These are phyloP conservation scores for Blastobasis adustella DNA, from an alignment of 2,888 invertebrate species.

Conservation along the genomic window DNA sequence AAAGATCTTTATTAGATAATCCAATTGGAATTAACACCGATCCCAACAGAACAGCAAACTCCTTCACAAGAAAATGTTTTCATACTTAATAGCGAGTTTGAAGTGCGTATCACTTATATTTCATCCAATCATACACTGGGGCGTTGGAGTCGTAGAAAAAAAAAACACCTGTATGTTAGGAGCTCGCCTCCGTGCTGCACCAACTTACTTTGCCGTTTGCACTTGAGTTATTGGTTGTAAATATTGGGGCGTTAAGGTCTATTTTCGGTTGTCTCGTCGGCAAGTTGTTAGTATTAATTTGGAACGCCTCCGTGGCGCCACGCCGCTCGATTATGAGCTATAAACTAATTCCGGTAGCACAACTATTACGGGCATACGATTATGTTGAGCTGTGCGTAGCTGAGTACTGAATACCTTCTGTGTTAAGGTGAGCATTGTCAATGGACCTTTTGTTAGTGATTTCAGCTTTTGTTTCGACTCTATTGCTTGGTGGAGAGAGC, in stretches of 20 bases:
- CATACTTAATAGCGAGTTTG: too few relatives aligned
- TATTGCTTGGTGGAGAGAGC: neutral
- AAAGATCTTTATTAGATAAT: too few relatives aligned
- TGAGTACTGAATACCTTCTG: too few relatives aligned
- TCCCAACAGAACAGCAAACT: too few relatives aligned
- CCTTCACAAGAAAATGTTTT: too few relatives aligned
- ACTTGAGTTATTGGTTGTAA: too few relatives aligned
- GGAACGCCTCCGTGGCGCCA: slow-evolving; percentile 64
- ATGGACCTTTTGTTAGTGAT: slow-evolving; percentile 10
- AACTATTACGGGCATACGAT: slow-evolving; percentile 52
- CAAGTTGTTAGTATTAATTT: slow-evolving; percentile 29
- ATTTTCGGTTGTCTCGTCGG: slow-evolving; percentile 9
- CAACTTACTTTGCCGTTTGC: too few relatives aligned
- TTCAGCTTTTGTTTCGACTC: neutral
- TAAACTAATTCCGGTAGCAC: slow-evolving; percentile 71
- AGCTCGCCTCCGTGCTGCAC: neutral
- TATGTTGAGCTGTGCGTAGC: slow-evolving; percentile 31
- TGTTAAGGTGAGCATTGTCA: too few relatives aligned
- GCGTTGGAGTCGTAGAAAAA: slow-evolving; percentile 38
- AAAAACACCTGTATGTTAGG: slow-evolving; percentile 59
- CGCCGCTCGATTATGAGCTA: slow-evolving; percentile 59
- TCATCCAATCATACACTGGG: slow-evolving; percentile 49
- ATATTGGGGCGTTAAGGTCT: slow-evolving; percentile 21
- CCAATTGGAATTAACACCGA: too few relatives aligned
- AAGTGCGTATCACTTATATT: slow-evolving; percentile 32